Evolutionary conservation across 92 coral and sea anemone species (phyloP).

Genomic region (Desmophyllum pertusum): DNA sequence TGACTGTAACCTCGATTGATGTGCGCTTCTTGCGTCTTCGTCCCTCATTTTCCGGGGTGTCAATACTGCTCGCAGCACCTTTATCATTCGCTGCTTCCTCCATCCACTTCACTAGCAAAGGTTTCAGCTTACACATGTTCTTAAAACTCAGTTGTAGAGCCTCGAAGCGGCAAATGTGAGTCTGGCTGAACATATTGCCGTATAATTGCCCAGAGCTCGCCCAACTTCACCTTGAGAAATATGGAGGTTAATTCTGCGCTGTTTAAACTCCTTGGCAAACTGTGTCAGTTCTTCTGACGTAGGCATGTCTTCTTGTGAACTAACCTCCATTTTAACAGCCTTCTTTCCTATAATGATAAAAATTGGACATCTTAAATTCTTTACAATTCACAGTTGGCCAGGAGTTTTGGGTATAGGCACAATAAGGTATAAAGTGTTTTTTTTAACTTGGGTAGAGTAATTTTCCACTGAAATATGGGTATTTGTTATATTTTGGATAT

Average conservation of each 20-base stretch:
- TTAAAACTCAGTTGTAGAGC: constrained; percentile 82
- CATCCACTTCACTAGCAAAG: constrained; percentile 73
- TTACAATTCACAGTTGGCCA: no score
- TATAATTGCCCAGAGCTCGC: constrained; percentile 75
- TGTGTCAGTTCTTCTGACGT: constrained; percentile 63
- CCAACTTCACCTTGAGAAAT: constrained; percentile 87
- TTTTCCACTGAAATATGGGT: no score
- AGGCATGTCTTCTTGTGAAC: constrained; percentile 37
- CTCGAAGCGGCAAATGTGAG: constrained; percentile 87
- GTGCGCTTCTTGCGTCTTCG: constrained; percentile 71
- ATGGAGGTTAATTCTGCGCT: constrained; percentile 68
- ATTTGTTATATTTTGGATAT: no score
- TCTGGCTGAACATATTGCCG: constrained; percentile 79
- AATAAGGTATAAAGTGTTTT: no score
- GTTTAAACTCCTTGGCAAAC: constrained; percentile 84
- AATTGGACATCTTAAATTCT: background rate
- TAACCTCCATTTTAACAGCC: background rate
- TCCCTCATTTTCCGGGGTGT: constrained; percentile 41
- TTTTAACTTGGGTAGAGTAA: background rate
- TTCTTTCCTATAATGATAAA: background rate
- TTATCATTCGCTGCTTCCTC: constrained; percentile 56
- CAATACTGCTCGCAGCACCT: constrained; percentile 44
- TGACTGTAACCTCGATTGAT: constrained; percentile 64
- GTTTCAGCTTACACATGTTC: constrained; percentile 82
- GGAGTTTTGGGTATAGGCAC: no score